Evolutionary conservation across 1,140 invertebrate species (phyloP), one percentile per base, ranked within the genome.

Genomic region (Drusus annulatus): DNA sequence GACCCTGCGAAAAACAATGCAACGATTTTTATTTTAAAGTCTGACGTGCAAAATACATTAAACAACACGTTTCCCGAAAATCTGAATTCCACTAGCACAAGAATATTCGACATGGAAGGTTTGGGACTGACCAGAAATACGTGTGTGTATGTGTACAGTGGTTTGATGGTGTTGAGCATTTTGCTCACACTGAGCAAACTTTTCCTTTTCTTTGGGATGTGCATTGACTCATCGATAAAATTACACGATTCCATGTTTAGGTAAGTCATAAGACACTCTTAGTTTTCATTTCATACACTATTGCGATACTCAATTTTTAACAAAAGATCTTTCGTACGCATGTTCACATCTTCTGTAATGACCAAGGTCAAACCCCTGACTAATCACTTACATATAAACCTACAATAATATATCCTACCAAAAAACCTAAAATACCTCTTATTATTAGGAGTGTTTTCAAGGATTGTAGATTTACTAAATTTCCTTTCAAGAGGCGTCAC

Each of bases 171-270:
- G 0, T 80, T 90, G 17, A 87, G 86, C 74, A 86, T 92, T 52
- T 84, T 89, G 62, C 85, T 90, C 77, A 90, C 87, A 16, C 88
- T 88, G 86, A 87, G 86, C 80, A 89, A 89, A 56, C 84, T 90
- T 51, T 84, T 89, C 3, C 84, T 89, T 0, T 96, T 96, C 86
- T 96, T 96, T 86, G 87, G 90, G 62, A 92, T 94, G 62, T 95
- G 94, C 74, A 95, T 96, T 87, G 88, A 88, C 52, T 93, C 95
- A 0, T 96, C 95, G 0, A 90, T 91, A 17, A 91, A 87, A 3
- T 87, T 96, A 8, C 96, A 97, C 85, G 93, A 97, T 84, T 88
- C 85, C 4, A 96, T 97, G 95, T 97, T 97, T 84, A 86, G 85
- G 88, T 83, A 78, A 50, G 62, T n/a, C 28, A 28, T 58, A 5